Evolutionary conservation across 2,888 invertebrate species (phyloP).

Genomic region (Liposcelis brunnea): DNA sequence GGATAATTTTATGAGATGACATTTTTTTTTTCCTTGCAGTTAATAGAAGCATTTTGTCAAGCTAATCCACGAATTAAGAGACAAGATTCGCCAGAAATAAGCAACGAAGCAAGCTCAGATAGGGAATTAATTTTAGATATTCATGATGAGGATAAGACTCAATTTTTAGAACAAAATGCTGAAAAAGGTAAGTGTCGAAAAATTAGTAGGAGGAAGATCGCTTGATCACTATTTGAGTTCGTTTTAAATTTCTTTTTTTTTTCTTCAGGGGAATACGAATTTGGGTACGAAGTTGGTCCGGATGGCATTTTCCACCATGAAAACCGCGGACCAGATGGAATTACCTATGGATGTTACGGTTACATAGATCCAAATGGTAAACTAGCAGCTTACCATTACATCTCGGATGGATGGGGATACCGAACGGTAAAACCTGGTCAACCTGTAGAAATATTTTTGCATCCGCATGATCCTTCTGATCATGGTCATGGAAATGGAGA

Average conservation of each 20-base stretch:
- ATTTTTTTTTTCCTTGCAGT: no score
- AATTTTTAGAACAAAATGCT: constrained; percentile 59
- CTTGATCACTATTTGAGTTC: background rate
- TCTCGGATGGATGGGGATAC: constrained; percentile 63
- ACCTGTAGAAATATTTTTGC: constrained; percentile 46
- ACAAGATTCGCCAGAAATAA: constrained; percentile 2
- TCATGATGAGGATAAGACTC: constrained; percentile 51
- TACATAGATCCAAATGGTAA: constrained; percentile 49
- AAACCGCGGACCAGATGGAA: constrained; percentile 53
- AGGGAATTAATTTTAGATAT: constrained; percentile 55
- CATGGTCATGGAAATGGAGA: background rate
- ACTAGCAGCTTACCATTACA: constrained; percentile 53
- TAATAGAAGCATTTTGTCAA: no score
- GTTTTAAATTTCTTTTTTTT: constrained; percentile 12
- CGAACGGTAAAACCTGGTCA: constrained; percentile 51
- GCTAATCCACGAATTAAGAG: background rate
- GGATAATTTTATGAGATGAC: no score
- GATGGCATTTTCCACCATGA: constrained; percentile 66
- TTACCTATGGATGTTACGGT: constrained; percentile 67
- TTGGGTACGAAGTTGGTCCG: constrained; percentile 59
- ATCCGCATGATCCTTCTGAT: constrained; percentile 24
- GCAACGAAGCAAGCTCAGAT: constrained; percentile 17
- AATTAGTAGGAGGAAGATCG: background rate
- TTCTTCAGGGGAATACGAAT: constrained; percentile 48
- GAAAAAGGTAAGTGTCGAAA: constrained; percentile 44